These are phyloP conservation scores for Pseudochirops corinnae DNA, from an alignment of 2,797 vertebrate species.

Conservation along the genomic window DNA sequence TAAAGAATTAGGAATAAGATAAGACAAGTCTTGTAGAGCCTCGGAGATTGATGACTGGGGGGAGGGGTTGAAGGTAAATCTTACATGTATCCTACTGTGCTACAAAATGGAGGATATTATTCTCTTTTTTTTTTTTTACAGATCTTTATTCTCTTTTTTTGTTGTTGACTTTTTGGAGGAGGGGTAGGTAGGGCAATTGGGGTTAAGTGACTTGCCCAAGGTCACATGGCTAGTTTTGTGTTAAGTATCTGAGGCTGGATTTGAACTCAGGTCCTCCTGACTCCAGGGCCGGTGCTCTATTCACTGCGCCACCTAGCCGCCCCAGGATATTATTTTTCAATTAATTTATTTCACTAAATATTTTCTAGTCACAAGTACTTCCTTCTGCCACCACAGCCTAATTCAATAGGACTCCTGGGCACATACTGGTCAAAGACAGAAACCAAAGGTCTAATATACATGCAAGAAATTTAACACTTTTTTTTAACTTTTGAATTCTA, in stretches of 20 bases:
- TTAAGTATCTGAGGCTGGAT: no score
- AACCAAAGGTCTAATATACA: not conserved
- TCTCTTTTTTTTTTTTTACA: no score
- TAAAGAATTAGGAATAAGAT: not conserved
- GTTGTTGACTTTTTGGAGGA: no score
- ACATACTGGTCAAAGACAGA: not conserved
- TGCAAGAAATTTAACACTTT: not conserved
- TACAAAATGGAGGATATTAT: not conserved
- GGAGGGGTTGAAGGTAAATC: not conserved
- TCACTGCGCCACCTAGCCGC: no score
- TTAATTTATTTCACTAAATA: not conserved
- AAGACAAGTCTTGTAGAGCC: not conserved
- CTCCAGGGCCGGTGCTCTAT: no score
- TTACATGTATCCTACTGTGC: not conserved
- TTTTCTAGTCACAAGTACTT: not conserved
- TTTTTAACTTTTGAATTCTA: not conserved
- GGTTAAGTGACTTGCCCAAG: no score
- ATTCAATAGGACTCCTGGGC: not conserved
- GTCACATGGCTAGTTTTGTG: no score
- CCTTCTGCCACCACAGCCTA: no score
- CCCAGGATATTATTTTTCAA: not conserved
- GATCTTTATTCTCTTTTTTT: no score
- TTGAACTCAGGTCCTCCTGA: no score
- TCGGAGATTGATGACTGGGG: not conserved
- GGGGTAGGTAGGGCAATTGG: no score